A percentile compares a stretch with the other conserved stretches of the same genome.
These are phyloP conservation scores for Eulithis testata DNA, from an alignment of 2,888 invertebrate species.

Conservation along the genomic window DNA sequence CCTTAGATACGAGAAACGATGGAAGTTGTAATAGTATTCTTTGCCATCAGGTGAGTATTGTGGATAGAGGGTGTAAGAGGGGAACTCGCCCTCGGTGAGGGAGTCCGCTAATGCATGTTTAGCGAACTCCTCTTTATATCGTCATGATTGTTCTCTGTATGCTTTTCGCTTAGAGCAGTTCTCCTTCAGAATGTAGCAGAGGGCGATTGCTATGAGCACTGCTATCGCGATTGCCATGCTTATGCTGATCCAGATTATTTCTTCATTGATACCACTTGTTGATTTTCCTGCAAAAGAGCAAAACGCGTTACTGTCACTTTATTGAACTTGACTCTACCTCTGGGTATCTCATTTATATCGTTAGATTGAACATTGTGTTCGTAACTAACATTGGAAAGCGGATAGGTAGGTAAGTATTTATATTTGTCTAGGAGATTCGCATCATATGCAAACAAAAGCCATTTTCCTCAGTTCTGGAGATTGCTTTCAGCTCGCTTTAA, in stretches of 20 bases:
- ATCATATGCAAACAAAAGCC: conserved; percentile 17
- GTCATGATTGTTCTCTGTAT: conserved; percentile 89
- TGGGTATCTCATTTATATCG: too few relatives aligned
- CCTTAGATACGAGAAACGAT: conserved; percentile 74
- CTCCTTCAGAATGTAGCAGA: conserved; percentile 92
- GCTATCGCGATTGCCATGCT: conserved; percentile 94
- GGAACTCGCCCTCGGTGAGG: conserved; percentile 67
- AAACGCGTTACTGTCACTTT: not conserved
- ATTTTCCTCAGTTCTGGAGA: conserved; percentile 12
- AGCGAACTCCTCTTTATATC: conserved; percentile 81
- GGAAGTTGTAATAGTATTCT: conserved; percentile 79
- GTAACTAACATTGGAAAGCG: too few relatives aligned
- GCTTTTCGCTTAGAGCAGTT: conserved; percentile 88
- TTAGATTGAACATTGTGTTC: too few relatives aligned
- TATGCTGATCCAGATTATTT: conserved; percentile 95
- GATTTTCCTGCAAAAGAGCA: conserved; percentile 86
- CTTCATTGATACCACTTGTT: conserved; percentile 93
- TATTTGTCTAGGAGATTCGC: not conserved
- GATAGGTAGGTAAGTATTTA: too few relatives aligned
- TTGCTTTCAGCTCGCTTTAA: conserved; percentile 6
- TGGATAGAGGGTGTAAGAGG: conserved; percentile 74
- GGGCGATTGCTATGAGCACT: conserved; percentile 91
- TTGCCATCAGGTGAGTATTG: conserved; percentile 79
- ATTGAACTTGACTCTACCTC: not conserved
- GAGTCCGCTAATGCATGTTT: conserved; percentile 76